Evolutionary conservation across 2,113 vertebrate genomes (phyloP), one percentile per base, ranked within the genome.

Genomic region (Oryzias melastigma): DNA sequence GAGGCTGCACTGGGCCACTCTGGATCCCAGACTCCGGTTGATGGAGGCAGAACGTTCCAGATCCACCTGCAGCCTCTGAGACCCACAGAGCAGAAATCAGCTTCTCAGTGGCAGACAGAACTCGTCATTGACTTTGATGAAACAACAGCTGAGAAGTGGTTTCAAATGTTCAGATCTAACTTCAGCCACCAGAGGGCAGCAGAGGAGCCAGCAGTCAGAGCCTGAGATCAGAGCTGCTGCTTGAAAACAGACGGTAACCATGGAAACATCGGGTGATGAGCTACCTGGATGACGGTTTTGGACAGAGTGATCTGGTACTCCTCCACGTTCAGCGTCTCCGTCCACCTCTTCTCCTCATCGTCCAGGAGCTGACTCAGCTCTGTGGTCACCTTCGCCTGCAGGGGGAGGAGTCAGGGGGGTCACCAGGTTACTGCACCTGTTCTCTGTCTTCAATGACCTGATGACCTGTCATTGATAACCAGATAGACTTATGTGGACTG

Each of bases 1-100:
- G 22, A 97, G 90, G 52, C 93, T 94, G 83, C 93, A 94, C 52
- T 93, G 91, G 0, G 93, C 92, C 82, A 97, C 93, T 54, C 92
- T 88, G 70, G 90, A 88, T 7, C 94, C 95, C 0, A 98, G 80
- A 48, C 91, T 90, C 27, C 85, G 85, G 66, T 87, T 95, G 87
- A 97, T 92, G 58, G 90, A 89, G 7, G 94, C 93, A 0, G 96
- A 95, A 5, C 87, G 87, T 8, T 96, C 94, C n/a, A 93, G 85
- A 15, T 98, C 95, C 0, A 91, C 90, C 69, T 94, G 91, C 71
- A 97, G 84, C 70, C 93, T 88, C 96, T 98, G 84, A 29, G 42
- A 68, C 0, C 46, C 57, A 49, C 22, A 63, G 12, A 49, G 17
- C n/a, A 7, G 8, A 4, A 4, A 5, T 52, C 3, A 4, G 25